Base-by-base conservation (phyloP, 1,140 invertebrate species). In the Alviniconcha marisindica region DNA sequence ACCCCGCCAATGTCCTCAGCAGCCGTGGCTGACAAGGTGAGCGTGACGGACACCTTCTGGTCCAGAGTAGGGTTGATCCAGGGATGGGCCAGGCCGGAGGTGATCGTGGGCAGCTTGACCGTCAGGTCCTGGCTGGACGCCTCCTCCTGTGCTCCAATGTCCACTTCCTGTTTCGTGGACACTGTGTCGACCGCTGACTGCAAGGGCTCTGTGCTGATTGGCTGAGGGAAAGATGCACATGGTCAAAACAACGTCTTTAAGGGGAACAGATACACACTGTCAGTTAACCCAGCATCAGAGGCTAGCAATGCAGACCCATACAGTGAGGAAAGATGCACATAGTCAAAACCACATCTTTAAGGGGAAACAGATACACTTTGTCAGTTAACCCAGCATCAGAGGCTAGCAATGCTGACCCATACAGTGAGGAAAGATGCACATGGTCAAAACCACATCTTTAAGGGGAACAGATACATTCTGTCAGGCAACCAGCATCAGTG, bases 1-100 rank as follows among this genome's bases (percentile, higher is more conserved):
- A 99, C 97, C 73, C 96, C 96, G 85, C 97, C 95, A 87, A 99
- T 97, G 92, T 99, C 97, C 93, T 98, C 97, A 18, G 97, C 97
- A 78, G 97, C 97, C 82, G 96, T 95, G 80, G 97, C 96, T 15
- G 97, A 97, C 44, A 98, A 93, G 10, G 97, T 99, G 84, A 99
- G 93, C 10, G 97, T 98, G 18, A 99, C 97, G 36, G 97, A 97
- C 66, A 99, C 96, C 77, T 85, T 73, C 76, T 91, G 89, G 77
- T 90, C 87, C 31, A 87, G 77, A 51, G 84, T 84, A 24, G 89
- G 85, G 56, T 90, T 89, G 28, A 87, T 87, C 60, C 88, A 89
- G 36, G 89, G 88, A 66, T 87, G 86, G n/a, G 89, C 84, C 28
- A 92, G 82, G 28, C 88, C 86, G 36, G 88, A 88, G 38, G 85